Conservation (phyloP, 2,113 vertebrate species). For the Verasper variegatus region DNA sequence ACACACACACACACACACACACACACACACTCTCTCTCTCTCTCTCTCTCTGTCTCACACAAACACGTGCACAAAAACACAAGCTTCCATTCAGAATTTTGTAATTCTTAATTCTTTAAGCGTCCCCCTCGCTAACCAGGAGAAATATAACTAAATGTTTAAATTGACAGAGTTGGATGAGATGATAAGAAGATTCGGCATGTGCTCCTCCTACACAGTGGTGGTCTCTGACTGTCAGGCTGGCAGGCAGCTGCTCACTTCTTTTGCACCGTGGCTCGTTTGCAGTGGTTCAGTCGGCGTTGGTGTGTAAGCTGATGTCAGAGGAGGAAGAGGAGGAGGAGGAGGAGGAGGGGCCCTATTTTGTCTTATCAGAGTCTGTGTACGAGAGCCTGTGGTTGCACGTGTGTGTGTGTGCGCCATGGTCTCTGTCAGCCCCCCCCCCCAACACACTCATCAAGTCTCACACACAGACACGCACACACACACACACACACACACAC, state of each 20-base stretch:
- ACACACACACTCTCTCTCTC: neutral
- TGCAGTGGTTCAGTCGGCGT: slow-evolving; percentile 25
- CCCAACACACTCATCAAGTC: too few relatives aligned
- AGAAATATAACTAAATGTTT: slow-evolving; percentile 32
- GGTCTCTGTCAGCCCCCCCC: too few relatives aligned
- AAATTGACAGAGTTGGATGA: slow-evolving; percentile 36
- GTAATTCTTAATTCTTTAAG: slow-evolving; percentile 16
- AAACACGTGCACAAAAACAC: slow-evolving; percentile 3
- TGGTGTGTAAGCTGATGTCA: slow-evolving; percentile 20
- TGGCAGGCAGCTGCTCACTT: slow-evolving; percentile 19
- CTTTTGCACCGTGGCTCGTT: slow-evolving; percentile 25
- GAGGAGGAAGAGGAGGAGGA: slow-evolving; percentile 3
- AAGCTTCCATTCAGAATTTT: slow-evolving; percentile 26
- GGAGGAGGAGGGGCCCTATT: slow-evolving; percentile 21
- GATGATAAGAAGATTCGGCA: slow-evolving; percentile 48
- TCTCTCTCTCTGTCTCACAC: neutral
- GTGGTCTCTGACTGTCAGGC: slow-evolving; percentile 22
- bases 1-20: neutral
- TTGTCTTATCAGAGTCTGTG: slow-evolving; percentile 24
- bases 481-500: too few relatives aligned
- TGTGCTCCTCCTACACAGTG: slow-evolving; percentile 50
- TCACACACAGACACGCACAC: too few relatives aligned
- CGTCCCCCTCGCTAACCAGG: slow-evolving; percentile 18
- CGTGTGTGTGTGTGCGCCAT: too few relatives aligned
- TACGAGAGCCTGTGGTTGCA: neutral